phyloP scores from a whole-genome alignment of 2,797 vertebrate species.

The Sebastes minor region DNA sequence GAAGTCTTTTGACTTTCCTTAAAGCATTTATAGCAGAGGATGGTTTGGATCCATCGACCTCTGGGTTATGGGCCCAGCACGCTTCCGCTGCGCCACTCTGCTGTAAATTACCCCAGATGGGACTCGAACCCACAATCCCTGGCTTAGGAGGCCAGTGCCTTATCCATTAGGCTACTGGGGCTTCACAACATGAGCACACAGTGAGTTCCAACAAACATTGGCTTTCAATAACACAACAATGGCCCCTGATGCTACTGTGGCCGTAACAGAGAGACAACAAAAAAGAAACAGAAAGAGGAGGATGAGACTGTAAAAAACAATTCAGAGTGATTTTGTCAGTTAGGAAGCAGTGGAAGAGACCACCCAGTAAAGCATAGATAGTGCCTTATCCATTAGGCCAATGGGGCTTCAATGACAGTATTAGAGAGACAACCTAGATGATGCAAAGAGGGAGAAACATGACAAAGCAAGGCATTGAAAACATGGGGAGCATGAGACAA shows the following conservation, averaged over 20 bases:
- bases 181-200: neutral
- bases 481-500: neutral
- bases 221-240: no score
- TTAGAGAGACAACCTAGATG: neutral
- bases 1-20: neutral
- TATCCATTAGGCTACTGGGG: slow-evolving; percentile 69
- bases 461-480: neutral
- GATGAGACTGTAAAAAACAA: no score
- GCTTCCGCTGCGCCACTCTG: slow-evolving; percentile 27
- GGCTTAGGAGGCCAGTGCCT: slow-evolving; percentile 79
- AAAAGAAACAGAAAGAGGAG: no score
- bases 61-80: slow-evolving; percentile 63
- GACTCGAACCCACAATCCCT: slow-evolving; percentile 80
- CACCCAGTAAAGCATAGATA: no score
- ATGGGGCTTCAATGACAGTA: neutral
- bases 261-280: no score
- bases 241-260: no score
- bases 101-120: slow-evolving; percentile 28
- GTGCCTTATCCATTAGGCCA: slow-evolving; percentile 75
- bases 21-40: slow-evolving; percentile 63
- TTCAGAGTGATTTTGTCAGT: no score
- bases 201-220: no score
- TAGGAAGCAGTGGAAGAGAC: no score
- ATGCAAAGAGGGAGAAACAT: neutral
- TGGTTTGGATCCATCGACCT: slow-evolving; percentile 77